Base-by-base conservation (phyloP, 1,140 invertebrate genomes). In the Hyphantria cunea region DNA sequence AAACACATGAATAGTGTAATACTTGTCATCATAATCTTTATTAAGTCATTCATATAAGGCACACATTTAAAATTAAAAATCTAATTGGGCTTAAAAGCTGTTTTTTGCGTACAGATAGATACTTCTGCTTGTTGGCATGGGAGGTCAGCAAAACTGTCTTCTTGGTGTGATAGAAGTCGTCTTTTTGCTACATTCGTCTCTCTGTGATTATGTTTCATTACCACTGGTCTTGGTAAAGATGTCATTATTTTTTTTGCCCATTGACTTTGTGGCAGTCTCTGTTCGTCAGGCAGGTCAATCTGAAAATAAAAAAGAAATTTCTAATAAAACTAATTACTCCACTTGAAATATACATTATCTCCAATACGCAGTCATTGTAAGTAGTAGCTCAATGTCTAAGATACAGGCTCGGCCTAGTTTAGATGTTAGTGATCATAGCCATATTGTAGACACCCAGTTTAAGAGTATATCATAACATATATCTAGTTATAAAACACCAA, bases 61-160 rank as follows among this genome's bases (percentile, higher is more conserved):
- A 37, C 8, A 45, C 4, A 25, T 3, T 25, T 25, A 25, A 25
- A 25, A 25, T 5, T 3, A 25, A 25, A 25, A 25, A 25, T 3
- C 17, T 25, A 25, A 5, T 41, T 31, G 4, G 37, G 2, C 14
- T 70, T 66, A 54, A 76, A 80, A 52, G 81, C 81, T 48, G 70
- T 66, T 55, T 85, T 82, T 62, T 79, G 55, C 17, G 73, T 85
- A 48, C 82, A 85, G 31, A 85, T 72, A 59, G 84, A 87, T 11
- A 87, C 42, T 61, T 87, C 82, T 47, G 84, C 84, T 60, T 87
- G 84, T 12, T 79, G 76, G 9, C 80, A 64, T 9, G 84, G 65
- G 0, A 85, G 72, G 53, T 84, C 69, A 45, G 65, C 78, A 76
- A 85, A 81, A 66, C 84, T 87, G 6, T 84, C 77, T 59, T 86